Evolutionary conservation across 2,888 invertebrate species (phyloP).

Genomic region (Pollenia angustigena): DNA sequence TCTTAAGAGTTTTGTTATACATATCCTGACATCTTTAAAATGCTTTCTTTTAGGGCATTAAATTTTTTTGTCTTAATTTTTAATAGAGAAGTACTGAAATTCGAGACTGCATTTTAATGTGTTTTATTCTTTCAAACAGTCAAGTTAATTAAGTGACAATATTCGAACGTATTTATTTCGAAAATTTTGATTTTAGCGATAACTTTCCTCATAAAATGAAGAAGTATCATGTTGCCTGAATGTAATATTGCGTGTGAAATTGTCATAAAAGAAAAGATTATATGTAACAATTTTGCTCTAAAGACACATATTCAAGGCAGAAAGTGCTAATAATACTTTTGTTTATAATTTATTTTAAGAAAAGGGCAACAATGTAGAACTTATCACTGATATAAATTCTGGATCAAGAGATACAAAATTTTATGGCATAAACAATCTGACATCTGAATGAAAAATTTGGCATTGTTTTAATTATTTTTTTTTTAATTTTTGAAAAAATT

Average conservation of each 20-base stretch:
- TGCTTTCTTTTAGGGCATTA: constrained; percentile 47
- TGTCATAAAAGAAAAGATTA: constrained; percentile 16
- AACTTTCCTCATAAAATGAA: constrained; percentile 36
- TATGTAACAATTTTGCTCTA: neutral
- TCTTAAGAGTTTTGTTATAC: constrained; percentile 11
- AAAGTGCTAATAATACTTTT: neutral
- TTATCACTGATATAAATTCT: neutral
- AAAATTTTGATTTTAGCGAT: constrained; percentile 50
- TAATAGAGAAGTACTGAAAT: constrained; percentile 44
- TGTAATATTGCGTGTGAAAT: constrained; percentile 60
- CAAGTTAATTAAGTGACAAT: constrained; percentile 72
- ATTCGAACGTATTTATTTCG: constrained; percentile 36
- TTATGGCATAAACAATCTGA: too few relatives aligned
- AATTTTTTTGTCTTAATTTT: constrained; percentile 34
- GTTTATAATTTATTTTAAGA: neutral
- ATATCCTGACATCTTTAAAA: constrained; percentile 41
- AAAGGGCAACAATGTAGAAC: neutral
- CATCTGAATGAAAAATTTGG: too few relatives aligned
- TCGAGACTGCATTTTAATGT: constrained; percentile 27
- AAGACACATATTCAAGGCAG: neutral
- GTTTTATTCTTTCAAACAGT: neutral
- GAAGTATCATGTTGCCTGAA: constrained; percentile 46
- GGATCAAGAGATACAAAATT: too few relatives aligned
- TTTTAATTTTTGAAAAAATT: too few relatives aligned
- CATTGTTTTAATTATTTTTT: too few relatives aligned